A percentile compares a stretch with the other conserved stretches of the same genome.
Evolutionary conservation across 2,113 vertebrate species (phyloP).

Genomic region (Mirounga angustirostris): DNA sequence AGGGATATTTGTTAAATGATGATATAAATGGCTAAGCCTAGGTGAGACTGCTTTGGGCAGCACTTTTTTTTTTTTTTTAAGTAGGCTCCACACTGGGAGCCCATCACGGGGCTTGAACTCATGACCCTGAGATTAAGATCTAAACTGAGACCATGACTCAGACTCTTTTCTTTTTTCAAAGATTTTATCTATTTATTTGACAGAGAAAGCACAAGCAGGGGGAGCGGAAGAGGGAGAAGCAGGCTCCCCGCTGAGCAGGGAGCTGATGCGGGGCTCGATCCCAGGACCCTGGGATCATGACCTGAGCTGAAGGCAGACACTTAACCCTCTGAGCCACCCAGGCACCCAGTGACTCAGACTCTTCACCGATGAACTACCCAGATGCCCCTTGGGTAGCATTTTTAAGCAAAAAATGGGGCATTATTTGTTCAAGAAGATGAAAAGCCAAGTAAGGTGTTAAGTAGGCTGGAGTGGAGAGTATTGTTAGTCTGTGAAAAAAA

Average conservation of each 20-base stretch:
- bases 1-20: constrained; percentile 25
- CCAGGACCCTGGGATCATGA: too few species aligned
- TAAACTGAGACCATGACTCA: neutral
- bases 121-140: neutral
- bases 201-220: too few species aligned
- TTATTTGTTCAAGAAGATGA: neutral
- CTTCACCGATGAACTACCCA: neutral
- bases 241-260: too few species aligned
- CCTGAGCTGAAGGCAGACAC: too few species aligned
- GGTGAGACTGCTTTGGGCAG: neutral
- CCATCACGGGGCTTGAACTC: neutral
- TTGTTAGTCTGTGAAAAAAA: constrained; percentile 11
- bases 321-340: too few species aligned
- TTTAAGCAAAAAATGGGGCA: constrained; percentile 11
- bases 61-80: neutral
- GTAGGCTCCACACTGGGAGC: too few species aligned
- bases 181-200: too few species aligned
- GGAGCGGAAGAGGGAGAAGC: too few species aligned
- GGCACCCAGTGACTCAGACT: neutral
- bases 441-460: constrained; percentile 4
- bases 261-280: too few species aligned
- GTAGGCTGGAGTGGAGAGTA: neutral
- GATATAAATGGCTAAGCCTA: neutral
- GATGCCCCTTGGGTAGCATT: neutral
- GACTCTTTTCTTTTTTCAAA: neutral